Evolutionary conservation across 2,797 vertebrate species (phyloP).

Genomic region (Characodon lateralis): DNA sequence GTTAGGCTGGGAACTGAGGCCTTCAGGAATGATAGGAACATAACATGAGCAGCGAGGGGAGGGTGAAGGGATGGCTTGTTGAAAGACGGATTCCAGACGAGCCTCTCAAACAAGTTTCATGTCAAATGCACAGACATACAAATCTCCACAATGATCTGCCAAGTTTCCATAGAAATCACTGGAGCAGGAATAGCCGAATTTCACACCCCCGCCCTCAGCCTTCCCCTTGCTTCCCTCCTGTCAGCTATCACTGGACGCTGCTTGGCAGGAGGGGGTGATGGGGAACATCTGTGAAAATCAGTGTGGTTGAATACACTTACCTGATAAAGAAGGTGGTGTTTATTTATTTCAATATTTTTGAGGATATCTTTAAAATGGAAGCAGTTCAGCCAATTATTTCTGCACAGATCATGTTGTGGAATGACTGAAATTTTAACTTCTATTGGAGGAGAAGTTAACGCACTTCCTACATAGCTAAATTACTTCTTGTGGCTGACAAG

Average conservation of each 20-base stretch:
- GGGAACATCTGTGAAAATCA: slow-evolving; percentile 72
- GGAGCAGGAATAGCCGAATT: slow-evolving; percentile 70
- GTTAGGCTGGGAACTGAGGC: slow-evolving; percentile 52
- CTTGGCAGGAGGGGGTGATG: slow-evolving; percentile 67
- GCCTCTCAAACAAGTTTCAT: slow-evolving; percentile 68
- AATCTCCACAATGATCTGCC: slow-evolving; percentile 75
- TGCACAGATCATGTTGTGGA: slow-evolving; percentile 22
- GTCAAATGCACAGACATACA: slow-evolving; percentile 73
- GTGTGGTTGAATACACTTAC: slow-evolving; percentile 50
- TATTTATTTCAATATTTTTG: slow-evolving; percentile 16
- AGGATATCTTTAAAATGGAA: slow-evolving; percentile 28
- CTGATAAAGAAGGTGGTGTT: slow-evolving; percentile 56
- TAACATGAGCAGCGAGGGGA: slow-evolving; percentile 56
- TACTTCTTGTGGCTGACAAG: slow-evolving; percentile 64
- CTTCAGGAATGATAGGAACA: slow-evolving; percentile 56
- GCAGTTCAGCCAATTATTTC: slow-evolving; percentile 37
- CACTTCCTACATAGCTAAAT: slow-evolving; percentile 70
- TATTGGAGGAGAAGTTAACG: slow-evolving; percentile 51
- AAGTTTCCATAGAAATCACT: slow-evolving; percentile 70
- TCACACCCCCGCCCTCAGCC: slow-evolving; percentile 55
- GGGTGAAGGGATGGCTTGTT: slow-evolving; percentile 20
- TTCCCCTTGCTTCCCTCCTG: slow-evolving; percentile 29
- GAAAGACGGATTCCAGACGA: slow-evolving; percentile 68
- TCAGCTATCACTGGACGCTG: slow-evolving; percentile 54
- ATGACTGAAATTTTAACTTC: slow-evolving; percentile 43